These are phyloP conservation scores for Zaprionus davidi DNA, from an alignment of 1,140 invertebrate genomes.

Conservation along the genomic window DNA sequence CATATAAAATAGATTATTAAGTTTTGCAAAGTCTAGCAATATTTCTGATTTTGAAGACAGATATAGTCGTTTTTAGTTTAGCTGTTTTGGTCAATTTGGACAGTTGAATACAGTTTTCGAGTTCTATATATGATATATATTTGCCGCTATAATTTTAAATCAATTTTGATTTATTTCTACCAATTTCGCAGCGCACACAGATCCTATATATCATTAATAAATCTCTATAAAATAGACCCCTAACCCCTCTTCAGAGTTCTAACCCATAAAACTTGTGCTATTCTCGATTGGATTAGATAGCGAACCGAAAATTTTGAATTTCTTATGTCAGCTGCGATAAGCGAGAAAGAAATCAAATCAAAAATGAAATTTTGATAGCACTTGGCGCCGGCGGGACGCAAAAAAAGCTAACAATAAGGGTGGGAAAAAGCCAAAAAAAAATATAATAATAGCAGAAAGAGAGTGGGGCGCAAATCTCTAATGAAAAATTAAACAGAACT, in stretches of 20 bases:
- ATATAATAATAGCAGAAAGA: neutral
- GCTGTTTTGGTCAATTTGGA: too few relatives aligned
- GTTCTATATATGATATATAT: too few relatives aligned
- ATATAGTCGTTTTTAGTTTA: too few relatives aligned
- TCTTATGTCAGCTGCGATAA: constrained; percentile 32
- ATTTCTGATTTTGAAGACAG: too few relatives aligned
- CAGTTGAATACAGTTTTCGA: too few relatives aligned
- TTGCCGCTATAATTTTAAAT: neutral
- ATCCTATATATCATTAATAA: constrained; percentile 12
- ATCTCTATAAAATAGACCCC: neutral
- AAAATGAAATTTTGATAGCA: constrained; percentile 44
- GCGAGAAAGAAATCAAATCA: constrained; percentile 46
- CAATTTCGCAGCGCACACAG: neutral
- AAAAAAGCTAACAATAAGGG: constrained; percentile 22
- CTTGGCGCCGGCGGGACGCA: constrained; percentile 34
- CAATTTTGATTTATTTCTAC: neutral
- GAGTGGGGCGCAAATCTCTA: constrained; percentile 60
- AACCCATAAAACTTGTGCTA: neutral
- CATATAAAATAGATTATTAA: too few relatives aligned
- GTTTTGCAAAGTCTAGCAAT: too few relatives aligned
- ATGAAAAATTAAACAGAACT: constrained; percentile 72
- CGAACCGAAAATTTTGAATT: neutral
- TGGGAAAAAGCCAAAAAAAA: constrained; percentile 2
- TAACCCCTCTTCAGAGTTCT: neutral
- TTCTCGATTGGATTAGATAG: neutral